Evolutionary conservation across 2,888 invertebrate genomes (phyloP).

Genomic region (Stenoptilia bipunctidactyla): DNA sequence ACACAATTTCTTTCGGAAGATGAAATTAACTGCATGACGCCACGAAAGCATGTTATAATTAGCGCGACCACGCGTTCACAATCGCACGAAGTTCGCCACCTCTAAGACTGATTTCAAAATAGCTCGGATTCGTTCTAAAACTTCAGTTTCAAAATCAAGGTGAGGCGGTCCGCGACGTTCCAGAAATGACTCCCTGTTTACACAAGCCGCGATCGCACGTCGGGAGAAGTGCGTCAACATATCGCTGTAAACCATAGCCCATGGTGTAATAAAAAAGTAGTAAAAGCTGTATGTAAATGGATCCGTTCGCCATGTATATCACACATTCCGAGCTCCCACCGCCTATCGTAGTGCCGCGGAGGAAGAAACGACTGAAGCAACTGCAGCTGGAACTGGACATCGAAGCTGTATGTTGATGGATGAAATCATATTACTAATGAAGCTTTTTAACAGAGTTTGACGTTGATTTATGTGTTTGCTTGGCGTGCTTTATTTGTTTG

Average conservation of each 20-base stretch:
- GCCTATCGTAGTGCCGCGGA: constrained; percentile 50
- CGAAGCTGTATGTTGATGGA: constrained; percentile 8
- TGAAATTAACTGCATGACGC: constrained; percentile 39
- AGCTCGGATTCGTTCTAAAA: constrained; percentile 51
- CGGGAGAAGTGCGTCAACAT: constrained; percentile 34
- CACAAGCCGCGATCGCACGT: constrained; percentile 30
- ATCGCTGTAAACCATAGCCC: constrained; percentile 26
- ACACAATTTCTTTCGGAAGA: constrained; percentile 5
- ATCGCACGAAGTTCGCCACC: constrained; percentile 58
- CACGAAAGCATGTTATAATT: not conserved
- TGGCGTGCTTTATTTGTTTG: not conserved
- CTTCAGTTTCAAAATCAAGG: constrained; percentile 67
- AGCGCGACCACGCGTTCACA: constrained; percentile 33
- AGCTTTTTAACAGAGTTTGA: too few species aligned
- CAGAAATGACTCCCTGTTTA: constrained; percentile 51
- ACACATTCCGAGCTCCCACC: constrained; percentile 51
- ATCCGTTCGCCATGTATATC: constrained; percentile 61
- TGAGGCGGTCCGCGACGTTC: constrained; percentile 58
- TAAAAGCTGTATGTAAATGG: constrained; percentile 34
- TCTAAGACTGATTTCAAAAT: constrained; percentile 59
- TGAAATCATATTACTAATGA: not conserved
- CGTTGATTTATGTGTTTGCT: not conserved
- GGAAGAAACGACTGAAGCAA: constrained; percentile 58
- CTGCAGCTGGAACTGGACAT: constrained; percentile 39
- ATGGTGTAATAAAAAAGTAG: constrained; percentile 26